Evolutionary conservation across 2,888 invertebrate species (phyloP).

Genomic region (Argynnis bischoffii): DNA sequence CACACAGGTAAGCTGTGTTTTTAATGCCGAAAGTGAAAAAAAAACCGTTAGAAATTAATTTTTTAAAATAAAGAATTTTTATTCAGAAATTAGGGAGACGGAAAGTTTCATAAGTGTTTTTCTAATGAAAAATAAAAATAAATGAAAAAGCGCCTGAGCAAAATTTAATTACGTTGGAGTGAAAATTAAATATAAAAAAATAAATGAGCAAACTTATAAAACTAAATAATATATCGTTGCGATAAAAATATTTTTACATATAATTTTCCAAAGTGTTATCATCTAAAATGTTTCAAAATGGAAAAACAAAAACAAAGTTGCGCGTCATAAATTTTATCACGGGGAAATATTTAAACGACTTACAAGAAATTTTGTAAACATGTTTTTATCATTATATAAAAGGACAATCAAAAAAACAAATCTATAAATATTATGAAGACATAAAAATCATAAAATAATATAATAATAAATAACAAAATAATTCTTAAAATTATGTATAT

Average conservation of each 20-base stretch:
- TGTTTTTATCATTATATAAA: conserved; percentile 43
- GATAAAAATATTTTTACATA: background rate
- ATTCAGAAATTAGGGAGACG: background rate
- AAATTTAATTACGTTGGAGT: conserved; percentile 9
- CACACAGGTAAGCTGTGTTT: conserved; percentile 89
- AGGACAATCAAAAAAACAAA: conserved; percentile 29
- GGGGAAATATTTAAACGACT: conserved; percentile 44
- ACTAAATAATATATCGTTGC: background rate
- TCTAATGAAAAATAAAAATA: background rate
- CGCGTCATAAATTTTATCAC: conserved; percentile 58
- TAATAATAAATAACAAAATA: too few species aligned
- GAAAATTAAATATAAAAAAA: background rate
- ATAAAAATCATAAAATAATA: background rate
- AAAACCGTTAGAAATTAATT: too few species aligned
- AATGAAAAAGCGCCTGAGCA: background rate
- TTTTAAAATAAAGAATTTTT: background rate
- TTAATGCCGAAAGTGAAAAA: too few species aligned
- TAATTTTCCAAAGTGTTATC: too few species aligned
- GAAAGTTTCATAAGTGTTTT: too few species aligned
- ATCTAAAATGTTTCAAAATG: conserved; percentile 9
- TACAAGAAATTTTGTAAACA: conserved; percentile 53
- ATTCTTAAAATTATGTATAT: too few species aligned
- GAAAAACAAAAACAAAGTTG: conserved; percentile 45
- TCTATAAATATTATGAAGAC: conserved; percentile 1
- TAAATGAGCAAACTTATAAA: conserved; percentile 7